Percentiles rank a stretch among this genome's conserved stretches.
Evolutionary conservation across 2,113 vertebrate species (phyloP).

Genomic region (Aptenodytes patagonicus): DNA sequence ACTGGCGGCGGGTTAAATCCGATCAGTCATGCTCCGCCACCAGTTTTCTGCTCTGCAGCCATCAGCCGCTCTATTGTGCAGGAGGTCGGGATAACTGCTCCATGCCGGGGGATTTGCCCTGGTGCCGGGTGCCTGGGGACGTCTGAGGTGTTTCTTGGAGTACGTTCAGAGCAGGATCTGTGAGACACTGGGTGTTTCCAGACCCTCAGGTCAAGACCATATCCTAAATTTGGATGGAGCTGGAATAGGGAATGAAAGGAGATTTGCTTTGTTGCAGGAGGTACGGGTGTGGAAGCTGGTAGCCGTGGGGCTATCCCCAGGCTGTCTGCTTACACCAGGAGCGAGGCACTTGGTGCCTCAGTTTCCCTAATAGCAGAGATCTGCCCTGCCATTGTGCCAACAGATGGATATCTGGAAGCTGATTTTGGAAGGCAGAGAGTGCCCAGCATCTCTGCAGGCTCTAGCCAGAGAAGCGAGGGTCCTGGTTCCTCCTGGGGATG

Average conservation of each 20-base stretch:
- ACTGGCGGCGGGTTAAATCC: not conserved
- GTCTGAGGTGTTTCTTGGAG: not conserved
- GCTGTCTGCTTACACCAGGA: not conserved
- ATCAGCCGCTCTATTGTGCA: not conserved
- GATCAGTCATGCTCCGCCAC: not conserved
- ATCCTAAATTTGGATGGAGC: not conserved
- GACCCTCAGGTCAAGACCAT: not conserved
- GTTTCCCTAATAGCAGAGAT: not conserved
- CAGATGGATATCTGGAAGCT: not conserved
- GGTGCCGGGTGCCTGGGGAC: not conserved
- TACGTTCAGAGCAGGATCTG: not conserved
- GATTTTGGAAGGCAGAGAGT: not conserved
- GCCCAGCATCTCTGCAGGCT: not conserved
- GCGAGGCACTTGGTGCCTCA: not conserved
- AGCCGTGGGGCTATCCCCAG: not conserved
- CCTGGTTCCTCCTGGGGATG: not conserved
- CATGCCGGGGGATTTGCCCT: rapidly evolving
- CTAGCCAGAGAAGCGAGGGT: not conserved
- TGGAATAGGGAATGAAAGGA: not conserved
- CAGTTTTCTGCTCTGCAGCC: not conserved
- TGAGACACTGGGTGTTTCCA: not conserved
- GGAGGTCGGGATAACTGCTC: not conserved
- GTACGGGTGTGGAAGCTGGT: not conserved
- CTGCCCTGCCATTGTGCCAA: not conserved
- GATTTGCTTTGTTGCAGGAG: not conserved